These are phyloP conservation scores for Muscidifurax raptorellus DNA, from an alignment of 1,140 invertebrate species.

Conservation along the genomic window DNA sequence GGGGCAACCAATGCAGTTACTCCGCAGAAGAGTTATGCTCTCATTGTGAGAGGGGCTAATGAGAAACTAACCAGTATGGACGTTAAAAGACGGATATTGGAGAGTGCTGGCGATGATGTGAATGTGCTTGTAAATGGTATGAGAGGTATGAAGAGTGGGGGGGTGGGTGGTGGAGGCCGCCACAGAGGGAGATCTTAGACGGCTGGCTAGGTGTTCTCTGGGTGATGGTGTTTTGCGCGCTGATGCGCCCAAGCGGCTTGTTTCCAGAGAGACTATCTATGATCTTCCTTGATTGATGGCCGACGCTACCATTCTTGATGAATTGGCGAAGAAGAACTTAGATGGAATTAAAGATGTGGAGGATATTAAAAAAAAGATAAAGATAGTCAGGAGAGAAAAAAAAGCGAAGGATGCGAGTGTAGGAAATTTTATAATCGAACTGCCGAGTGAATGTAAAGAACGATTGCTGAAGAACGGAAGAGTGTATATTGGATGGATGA, in stretches of 20 bases:
- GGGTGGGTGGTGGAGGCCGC: constrained; percentile 1
- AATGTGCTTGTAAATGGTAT: not conserved
- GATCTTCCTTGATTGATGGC: not conserved
- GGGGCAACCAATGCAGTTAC: too few species aligned
- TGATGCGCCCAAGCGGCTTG: not conserved
- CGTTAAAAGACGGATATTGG: not conserved
- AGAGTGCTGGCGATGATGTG: not conserved
- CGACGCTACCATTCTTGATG: not conserved
- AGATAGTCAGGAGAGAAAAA: not conserved
- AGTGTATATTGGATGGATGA: not conserved
- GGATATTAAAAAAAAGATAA: not conserved
- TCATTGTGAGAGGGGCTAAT: too few species aligned
- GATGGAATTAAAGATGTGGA: not conserved
- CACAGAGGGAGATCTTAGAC: not conserved
- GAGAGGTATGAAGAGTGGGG: not conserved
- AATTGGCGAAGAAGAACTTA: not conserved
- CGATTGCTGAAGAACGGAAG: not conserved
- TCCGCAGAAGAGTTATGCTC: too few species aligned
- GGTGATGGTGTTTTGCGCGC: not conserved
- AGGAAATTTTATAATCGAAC: not conserved
- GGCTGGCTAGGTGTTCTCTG: not conserved
- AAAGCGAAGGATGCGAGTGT: not conserved
- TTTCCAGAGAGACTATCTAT: not conserved
- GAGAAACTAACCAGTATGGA: not conserved
- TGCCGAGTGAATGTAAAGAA: not conserved